phyloP scores from a whole-genome alignment of 2,113 vertebrate species.

The Bungarus multicinctus region DNA sequence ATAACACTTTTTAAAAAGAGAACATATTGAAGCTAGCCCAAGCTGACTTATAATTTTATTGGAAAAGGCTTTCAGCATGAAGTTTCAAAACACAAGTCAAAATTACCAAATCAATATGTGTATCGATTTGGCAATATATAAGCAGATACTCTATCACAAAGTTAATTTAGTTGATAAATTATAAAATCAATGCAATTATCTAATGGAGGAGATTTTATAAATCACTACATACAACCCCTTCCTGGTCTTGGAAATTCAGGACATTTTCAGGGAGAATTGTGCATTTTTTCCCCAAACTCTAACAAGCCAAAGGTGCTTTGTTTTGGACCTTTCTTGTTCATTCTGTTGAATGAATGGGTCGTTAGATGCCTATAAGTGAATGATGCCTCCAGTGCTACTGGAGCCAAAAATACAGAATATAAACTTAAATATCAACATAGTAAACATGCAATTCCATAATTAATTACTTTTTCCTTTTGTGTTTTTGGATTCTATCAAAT shows the following conservation, averaged over 20 bases:
- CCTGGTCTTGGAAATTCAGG: not conserved
- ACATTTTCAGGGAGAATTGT: not conserved
- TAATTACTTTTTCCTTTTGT: not conserved
- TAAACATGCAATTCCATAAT: not conserved
- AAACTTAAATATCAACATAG: not conserved
- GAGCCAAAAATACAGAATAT: not conserved
- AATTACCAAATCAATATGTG: not conserved
- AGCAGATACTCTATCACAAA: not conserved
- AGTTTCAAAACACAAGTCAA: conserved; percentile 21
- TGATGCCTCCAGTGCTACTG: not conserved
- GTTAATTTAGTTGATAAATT: not conserved
- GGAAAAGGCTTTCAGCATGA: conserved; percentile 28
- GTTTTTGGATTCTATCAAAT: not conserved
- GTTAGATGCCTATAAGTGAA: not conserved
- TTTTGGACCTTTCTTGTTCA: not conserved
- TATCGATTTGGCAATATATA: not conserved
- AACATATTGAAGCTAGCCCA: not conserved
- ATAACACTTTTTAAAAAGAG: not conserved
- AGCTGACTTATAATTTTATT: not conserved
- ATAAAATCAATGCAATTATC: not conserved
- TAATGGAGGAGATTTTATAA: not conserved
- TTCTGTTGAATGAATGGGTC: not conserved
- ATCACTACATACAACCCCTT: not conserved
- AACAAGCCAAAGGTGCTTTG: not conserved
- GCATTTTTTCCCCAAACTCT: not conserved